Conservation (phyloP, 2,113 vertebrate genomes). For the Pteruthius melanotis region DNA sequence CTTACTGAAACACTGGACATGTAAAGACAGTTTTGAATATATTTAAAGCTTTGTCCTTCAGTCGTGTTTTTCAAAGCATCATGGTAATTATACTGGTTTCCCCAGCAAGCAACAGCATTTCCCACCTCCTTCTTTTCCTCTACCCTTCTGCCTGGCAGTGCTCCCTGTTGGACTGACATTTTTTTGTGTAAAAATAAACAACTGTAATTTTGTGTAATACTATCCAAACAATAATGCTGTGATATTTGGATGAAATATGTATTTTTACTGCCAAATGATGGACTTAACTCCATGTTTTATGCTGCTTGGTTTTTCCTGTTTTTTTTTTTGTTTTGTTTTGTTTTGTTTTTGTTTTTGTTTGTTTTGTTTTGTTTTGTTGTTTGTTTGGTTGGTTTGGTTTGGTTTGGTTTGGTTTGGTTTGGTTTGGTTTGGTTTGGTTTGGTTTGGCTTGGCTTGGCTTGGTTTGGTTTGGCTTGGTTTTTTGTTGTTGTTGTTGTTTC, state of each 20-base stretch:
- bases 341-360: not conserved
- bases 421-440: too few species aligned
- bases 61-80: not conserved
- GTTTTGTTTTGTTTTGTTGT: too few species aligned
- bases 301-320: not conserved
- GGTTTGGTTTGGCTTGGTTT: too few species aligned
- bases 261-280: not conserved
- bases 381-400: fast-evolving
- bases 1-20: not conserved
- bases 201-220: not conserved
- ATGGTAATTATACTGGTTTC: not conserved
- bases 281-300: not conserved
- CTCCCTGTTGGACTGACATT: not conserved
- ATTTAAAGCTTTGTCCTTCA: not conserved
- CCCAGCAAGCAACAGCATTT: not conserved
- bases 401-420: too few species aligned
- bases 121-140: not conserved
- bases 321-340: fast-evolving
- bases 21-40: not conserved
- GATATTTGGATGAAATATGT: not conserved
- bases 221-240: not conserved
- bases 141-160: not conserved
- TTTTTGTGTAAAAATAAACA: not conserved
- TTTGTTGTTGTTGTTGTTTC: fast-evolving
- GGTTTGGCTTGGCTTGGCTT: too few species aligned